Base-by-base conservation (phyloP, 2,797 vertebrate species). In the Peromyscus melanophrys region DNA sequence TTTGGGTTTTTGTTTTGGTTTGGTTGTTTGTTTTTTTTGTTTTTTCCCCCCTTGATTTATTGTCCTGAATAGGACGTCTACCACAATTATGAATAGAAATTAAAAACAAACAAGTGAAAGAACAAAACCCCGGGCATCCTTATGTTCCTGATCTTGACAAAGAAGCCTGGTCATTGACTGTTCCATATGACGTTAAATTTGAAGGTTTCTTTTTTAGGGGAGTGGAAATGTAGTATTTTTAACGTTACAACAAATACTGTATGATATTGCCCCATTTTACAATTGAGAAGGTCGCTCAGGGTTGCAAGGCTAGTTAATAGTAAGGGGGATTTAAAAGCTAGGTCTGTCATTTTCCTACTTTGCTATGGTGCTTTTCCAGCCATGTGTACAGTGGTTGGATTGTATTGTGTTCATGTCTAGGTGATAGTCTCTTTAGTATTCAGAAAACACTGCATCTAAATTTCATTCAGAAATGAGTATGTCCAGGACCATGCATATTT, bases 91-190 rank as follows among this genome's bases (percentile, higher is more conserved):
- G 21, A 81, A 4, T 13, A 43, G 23, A 91, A 34, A 27, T 61
- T 19, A 82, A 46, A 73, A 31, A 23, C 61, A 84, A 37, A 17
- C 55, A 19, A 29, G 19, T 25, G 37, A n/a, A 19, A 25, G 25
- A n/a, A 37, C 52, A 37, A 29, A 77, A 10, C 27, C 75, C 21
- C 13, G 90, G 43, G 31, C 40, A 46, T 61, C 46, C 7, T 84
- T 81, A 34, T 84, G 0, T 93, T 91, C 40, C 31, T 83, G 23
- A 78, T 76, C 85, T 97, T 80, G 75, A 49, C 46, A 73, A 85
- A 82, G 80, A 77, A 9, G 34, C 21, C 1, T 8, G 19, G 63
- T 57, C n/a, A 83, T 86, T 83, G 40, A 76, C 29, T 40, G 59
- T 77, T 52, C 59, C 55, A 13, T 76, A 25, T 83, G 8, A 89